Base-by-base conservation (phyloP, 2,888 invertebrate genomes). In the Microlaimidae sp. region DNA sequence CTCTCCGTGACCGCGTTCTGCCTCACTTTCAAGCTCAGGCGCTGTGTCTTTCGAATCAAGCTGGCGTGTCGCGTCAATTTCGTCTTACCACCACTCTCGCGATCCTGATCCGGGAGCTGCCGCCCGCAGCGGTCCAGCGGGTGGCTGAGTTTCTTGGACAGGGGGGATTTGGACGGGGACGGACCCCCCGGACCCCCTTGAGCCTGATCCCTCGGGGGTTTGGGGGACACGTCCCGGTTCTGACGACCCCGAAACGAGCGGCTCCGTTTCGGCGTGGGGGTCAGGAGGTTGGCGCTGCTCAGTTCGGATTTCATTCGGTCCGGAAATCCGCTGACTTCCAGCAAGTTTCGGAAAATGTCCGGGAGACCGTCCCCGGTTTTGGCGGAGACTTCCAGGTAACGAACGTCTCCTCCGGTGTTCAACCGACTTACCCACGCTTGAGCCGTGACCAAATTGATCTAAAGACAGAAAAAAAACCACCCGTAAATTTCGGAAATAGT, bases 301-400 rank as follows among this genome's bases (percentile, higher is more conserved):
- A 17, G 7, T 21, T 43, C 21, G 21, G 5, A 43, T 52, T 64
- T 60, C 51, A 61, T 62, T 59, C 62, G 62, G 40, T 57, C 54
- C 41, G 72, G 71, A 61, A 83, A 80, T 63, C 81, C 80, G 52
- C 84, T 82, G 52, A 86, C 75, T 40, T 82, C 80, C 58, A 86
- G 77, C 69, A 87, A 79, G 54, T 80, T 79, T 65, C 82, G 80
- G 73, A 87, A 87, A 55, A 85, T 78, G 62, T 85, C 84, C 64
- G 79, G 79, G 59, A 86, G 79, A 70, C 82, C 82, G 65, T 78
- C 78, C 70, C 83, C 82, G 38, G 64, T 67, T 56, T 72, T 72
- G n/a, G 74, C 72, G 1, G 72, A 73, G 4, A 68, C 70, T 57
- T 72, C 72, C 7, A 72, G 47, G 53, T 67, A 67, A 19, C 62